These are phyloP conservation scores for Prenolepis imparis DNA, from an alignment of 2,888 invertebrate genomes.

Conservation along the genomic window DNA sequence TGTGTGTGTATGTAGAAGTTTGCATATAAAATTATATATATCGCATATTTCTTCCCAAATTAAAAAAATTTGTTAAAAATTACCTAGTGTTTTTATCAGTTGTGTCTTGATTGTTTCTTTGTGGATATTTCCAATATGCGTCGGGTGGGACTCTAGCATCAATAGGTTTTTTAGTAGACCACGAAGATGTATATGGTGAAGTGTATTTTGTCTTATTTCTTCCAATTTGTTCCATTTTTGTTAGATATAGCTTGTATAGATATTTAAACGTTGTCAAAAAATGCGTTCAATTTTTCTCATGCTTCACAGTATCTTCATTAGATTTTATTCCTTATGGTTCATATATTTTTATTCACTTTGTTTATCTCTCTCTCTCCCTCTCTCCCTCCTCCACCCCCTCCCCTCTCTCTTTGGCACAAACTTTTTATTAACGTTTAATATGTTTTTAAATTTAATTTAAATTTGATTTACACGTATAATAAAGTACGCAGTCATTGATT, in stretches of 20 bases:
- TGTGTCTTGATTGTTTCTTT: slow-evolving; percentile 57
- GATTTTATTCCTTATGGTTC: slow-evolving; percentile 6
- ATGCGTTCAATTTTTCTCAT: slow-evolving; percentile 20
- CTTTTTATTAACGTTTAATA: slow-evolving; percentile 9
- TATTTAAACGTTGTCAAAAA: slow-evolving; percentile 26
- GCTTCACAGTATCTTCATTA: slow-evolving; percentile 26
- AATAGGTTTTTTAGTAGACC: slow-evolving; percentile 65
- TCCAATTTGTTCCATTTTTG: slow-evolving; percentile 72
- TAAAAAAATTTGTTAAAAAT: neutral
- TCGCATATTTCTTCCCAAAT: neutral
- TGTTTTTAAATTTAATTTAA: slow-evolving; percentile 25
- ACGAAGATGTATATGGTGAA: slow-evolving; percentile 62
- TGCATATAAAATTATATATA: neutral
- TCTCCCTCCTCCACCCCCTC: neutral
- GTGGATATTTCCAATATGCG: slow-evolving; percentile 69
- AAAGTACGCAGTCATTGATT: slow-evolving; percentile 2
- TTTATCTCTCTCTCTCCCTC: neutral
- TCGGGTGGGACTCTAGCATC: slow-evolving; percentile 63
- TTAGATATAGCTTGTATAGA: slow-evolving; percentile 15
- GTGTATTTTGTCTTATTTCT: slow-evolving; percentile 69
- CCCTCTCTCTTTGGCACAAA: slow-evolving; percentile 19
- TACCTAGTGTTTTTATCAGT: slow-evolving; percentile 40
- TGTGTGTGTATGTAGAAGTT: too few relatives aligned
- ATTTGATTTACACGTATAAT: slow-evolving; percentile 18
- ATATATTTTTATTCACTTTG: slow-evolving; percentile 42